phyloP scores from a whole-genome alignment of 2,888 invertebrate species.

The Agrochola circellaris region DNA sequence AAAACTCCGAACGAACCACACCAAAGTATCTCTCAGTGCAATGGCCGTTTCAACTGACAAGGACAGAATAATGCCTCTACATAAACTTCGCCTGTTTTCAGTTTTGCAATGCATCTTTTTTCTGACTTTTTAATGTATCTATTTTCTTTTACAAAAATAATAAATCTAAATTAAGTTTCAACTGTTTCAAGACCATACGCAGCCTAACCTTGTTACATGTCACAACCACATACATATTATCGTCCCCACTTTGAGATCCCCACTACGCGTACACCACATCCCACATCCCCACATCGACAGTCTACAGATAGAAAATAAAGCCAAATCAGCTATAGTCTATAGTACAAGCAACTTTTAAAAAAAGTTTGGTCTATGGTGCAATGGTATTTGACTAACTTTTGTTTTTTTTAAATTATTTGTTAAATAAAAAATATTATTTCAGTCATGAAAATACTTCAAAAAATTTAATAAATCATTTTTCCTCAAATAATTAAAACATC shows the following conservation, averaged over 20 bases:
- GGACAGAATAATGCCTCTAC: neutral
- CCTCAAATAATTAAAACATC: neutral
- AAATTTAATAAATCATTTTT: neutral
- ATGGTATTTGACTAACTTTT: neutral
- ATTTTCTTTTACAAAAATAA: neutral
- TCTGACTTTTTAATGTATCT: neutral
- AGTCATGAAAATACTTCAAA: neutral
- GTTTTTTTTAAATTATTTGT: neutral
- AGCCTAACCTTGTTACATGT: constrained; percentile 8
- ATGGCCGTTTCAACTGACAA: neutral
- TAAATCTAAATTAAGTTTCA: neutral
- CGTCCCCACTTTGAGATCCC: neutral
- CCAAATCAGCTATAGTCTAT: constrained; percentile 16
- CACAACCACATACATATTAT: neutral
- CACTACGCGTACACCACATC: neutral
- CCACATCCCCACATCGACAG: neutral
- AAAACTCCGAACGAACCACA: neutral
- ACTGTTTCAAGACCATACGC: neutral
- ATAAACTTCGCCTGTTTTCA: neutral
- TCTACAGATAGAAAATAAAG: constrained; percentile 14
- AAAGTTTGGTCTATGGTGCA: constrained; percentile 25
- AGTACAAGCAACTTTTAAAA: neutral
- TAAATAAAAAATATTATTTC: neutral
- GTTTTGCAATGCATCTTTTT: neutral
- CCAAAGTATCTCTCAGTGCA: neutral